Conservation (phyloP, 2,888 invertebrate genomes). For the Diachrysia chrysitis region DNA sequence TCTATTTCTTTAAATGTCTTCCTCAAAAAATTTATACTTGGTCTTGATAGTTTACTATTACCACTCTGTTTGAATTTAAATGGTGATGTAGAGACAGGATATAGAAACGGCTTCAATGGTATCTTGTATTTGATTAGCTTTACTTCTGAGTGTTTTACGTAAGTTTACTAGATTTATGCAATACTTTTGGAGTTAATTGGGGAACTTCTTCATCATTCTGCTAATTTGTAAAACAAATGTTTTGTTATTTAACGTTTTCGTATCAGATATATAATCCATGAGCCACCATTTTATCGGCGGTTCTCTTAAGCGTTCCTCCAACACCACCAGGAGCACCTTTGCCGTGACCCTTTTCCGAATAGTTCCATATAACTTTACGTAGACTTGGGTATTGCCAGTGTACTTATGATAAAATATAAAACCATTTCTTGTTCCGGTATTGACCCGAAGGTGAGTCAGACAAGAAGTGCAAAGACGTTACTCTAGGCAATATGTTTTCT, state of each 20-base stretch:
- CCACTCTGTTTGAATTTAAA: too few species aligned
- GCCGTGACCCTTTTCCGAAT: slow-evolving; percentile 24
- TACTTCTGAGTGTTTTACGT: too few species aligned
- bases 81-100: too few species aligned
- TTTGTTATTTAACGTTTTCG: slow-evolving; percentile 17
- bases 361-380: slow-evolving; percentile 22
- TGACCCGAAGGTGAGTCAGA: slow-evolving; percentile 20
- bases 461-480: slow-evolving; percentile 18
- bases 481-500: slow-evolving; percentile 11
- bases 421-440: slow-evolving; percentile 20
- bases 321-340: slow-evolving; percentile 35
- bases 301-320: slow-evolving; percentile 22
- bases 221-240: too few species aligned
- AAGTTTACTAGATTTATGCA: too few species aligned
- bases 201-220: too few species aligned
- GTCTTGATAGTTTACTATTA: too few species aligned
- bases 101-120: too few species aligned
- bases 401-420: slow-evolving; percentile 17
- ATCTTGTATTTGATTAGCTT: too few species aligned
- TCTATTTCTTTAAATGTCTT: too few species aligned
- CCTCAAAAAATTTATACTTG: too few species aligned
- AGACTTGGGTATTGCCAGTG: slow-evolving; percentile 18
- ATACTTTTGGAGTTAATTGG: too few species aligned
- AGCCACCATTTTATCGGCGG: slow-evolving; percentile 23
- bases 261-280: slow-evolving; percentile 23